A percentile compares a stretch with the other conserved stretches of the same genome.
These are phyloP conservation scores for Diorhabda carinulata DNA, from an alignment of 1,140 invertebrate genomes.

Conservation along the genomic window DNA sequence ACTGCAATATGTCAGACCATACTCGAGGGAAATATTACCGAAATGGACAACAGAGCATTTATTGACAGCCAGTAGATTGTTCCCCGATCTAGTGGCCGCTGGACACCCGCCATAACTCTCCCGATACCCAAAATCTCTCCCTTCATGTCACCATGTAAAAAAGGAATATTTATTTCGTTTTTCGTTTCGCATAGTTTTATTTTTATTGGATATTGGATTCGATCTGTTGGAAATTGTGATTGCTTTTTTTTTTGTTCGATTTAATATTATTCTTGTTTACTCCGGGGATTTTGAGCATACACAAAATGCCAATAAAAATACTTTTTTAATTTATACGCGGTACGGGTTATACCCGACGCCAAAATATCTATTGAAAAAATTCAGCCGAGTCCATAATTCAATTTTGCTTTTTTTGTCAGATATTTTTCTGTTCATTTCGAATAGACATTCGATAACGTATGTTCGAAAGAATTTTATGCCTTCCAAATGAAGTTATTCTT, in stretches of 20 bases:
- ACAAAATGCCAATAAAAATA: constrained; percentile 23
- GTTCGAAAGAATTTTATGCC: too few species aligned
- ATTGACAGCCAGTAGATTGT: constrained; percentile 45
- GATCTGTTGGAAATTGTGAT: constrained; percentile 23
- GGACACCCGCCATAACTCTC: constrained; percentile 43
- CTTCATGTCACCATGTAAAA: constrained; percentile 31
- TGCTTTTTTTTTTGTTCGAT: constrained; percentile 21
- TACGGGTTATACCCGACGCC: not conserved
- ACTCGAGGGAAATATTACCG: constrained; percentile 44
- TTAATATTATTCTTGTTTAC: constrained; percentile 24
- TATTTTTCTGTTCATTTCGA: too few species aligned
- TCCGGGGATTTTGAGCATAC: constrained; percentile 17
- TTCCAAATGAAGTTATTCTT: too few species aligned
- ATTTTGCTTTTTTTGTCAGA: not conserved
- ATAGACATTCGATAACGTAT: too few species aligned
- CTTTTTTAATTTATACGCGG: constrained; percentile 20
- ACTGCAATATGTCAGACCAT: constrained; percentile 42
- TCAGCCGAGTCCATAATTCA: constrained; percentile 6
- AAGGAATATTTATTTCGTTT: constrained; percentile 42
- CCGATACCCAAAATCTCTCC: constrained; percentile 16
- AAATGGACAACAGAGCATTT: constrained; percentile 36
- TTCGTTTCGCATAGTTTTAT: constrained; percentile 41
- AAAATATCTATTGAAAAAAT: constrained; percentile 6
- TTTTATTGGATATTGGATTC: constrained; percentile 41
- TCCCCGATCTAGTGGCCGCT: constrained; percentile 41